Base-by-base conservation (phyloP, 2,113 vertebrate genomes). In the Gymnogyps californianus region DNA sequence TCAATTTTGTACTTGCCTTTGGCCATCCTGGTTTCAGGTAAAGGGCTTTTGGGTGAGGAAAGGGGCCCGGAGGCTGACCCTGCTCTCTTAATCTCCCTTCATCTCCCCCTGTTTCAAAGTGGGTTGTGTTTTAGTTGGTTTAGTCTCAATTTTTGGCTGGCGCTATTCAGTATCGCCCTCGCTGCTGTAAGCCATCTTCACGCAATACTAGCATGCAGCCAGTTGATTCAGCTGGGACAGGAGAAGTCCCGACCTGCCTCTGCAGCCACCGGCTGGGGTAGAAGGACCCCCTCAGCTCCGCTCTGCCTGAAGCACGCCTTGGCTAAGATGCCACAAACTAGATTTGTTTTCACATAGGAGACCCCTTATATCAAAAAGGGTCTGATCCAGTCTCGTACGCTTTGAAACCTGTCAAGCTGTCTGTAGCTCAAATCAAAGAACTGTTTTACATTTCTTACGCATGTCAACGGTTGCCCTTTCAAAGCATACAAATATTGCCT, bases 331-430 rank as follows among this genome's bases (percentile, higher is more conserved):
- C 15, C 67, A 81, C 80, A n/a, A 67, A n/a, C 16, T 25, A 42
- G 55, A 40, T 61, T 67, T 74, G 26, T n/a, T 83, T 71, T 70
- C 86, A 32, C 55, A 81, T 40, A 57, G 28, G 62, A 92, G 40
- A 74, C 14, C 14, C 17, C 34, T 78, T 32, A 4, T 44, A 54
- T 49, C 12, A 52, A 65, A 90, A 74, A 44, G 11, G 28, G 29
- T 19, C 64, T 1, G 5, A 62, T 62, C 11, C 44, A 80, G n/a
- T 26, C 66, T 69, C 3, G 0, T 2, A 7, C 0, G 0, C 25
- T 32, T 22, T 44, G 89, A 64, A 85, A 82, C 13, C 67, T 34
- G 49, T 20, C 89, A 58, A 10, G 28, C 26, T 32, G 38, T 36
- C 66, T 77, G 42, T 51, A 54, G 32, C 77, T 89, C 58, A 55